A percentile compares a stretch with the other conserved stretches of the same genome.
Conservation (phyloP, 2,888 invertebrate genomes). For the Dryomyza anilis region DNA sequence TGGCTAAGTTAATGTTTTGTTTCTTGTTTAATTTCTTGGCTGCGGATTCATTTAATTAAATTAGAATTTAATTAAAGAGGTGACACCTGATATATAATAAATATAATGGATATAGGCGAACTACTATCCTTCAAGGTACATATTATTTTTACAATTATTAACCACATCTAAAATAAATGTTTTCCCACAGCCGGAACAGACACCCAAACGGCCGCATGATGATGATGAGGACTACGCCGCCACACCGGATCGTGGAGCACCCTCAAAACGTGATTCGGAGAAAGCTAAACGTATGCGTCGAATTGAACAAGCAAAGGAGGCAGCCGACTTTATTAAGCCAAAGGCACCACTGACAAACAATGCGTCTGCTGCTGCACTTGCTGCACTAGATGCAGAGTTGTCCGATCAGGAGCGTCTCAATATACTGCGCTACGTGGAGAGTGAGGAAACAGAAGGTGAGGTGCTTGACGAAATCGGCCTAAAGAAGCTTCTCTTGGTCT, state of each 20-base stretch:
- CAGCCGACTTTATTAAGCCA: slow-evolving; percentile 60
- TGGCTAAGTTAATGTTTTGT: too few relatives aligned
- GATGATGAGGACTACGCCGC: slow-evolving; percentile 69
- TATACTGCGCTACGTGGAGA: slow-evolving; percentile 82
- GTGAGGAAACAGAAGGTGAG: slow-evolving; percentile 82
- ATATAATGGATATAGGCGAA: slow-evolving; percentile 66
- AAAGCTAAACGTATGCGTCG: slow-evolving; percentile 69
- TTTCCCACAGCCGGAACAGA: slow-evolving; percentile 85
- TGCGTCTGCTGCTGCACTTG: slow-evolving; percentile 11
- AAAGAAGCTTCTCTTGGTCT: slow-evolving; percentile 86
- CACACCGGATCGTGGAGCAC: slow-evolving; percentile 61
- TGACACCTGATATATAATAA: too few relatives aligned
- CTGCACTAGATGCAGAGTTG: slow-evolving; percentile 60
- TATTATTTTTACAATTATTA: slow-evolving; percentile 6
- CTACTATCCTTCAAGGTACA: slow-evolving; percentile 66
- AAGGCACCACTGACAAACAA: slow-evolving; percentile 57
- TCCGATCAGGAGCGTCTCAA: slow-evolving; percentile 78
- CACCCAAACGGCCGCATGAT: slow-evolving; percentile 70
- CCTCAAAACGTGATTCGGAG: slow-evolving; percentile 59
- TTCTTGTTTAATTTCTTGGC: too few relatives aligned
- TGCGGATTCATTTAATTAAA: too few relatives aligned
- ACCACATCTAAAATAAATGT: too few relatives aligned
- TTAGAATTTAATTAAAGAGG: too few relatives aligned
- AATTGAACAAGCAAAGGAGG: slow-evolving; percentile 65
- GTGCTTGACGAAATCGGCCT: slow-evolving; percentile 84